phyloP scores from a whole-genome alignment of 92 coral and sea anemone genomes.

The Epizoanthus illoricatus region DNA sequence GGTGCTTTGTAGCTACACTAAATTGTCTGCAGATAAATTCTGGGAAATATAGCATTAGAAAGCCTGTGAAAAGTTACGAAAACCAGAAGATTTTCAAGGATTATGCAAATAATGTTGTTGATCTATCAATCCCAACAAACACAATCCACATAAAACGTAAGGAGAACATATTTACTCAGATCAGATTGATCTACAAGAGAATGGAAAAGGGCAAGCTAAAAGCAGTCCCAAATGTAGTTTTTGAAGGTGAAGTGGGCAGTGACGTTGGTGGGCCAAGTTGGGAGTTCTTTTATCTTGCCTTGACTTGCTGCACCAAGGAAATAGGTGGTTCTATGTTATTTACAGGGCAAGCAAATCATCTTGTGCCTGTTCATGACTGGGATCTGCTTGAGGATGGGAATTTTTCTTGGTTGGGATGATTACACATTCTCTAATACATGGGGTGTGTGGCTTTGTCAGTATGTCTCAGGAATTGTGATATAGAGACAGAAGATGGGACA shows the following conservation, averaged over 20 bases:
- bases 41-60: too few relatives aligned
- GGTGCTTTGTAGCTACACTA: too few relatives aligned
- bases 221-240: not conserved
- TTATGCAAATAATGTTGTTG: conserved; percentile 3
- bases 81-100: not conserved
- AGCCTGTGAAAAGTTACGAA: not conserved
- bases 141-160: not conserved
- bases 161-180: not conserved
- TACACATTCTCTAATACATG: conserved; percentile 22
- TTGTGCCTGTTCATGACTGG: conserved; percentile 27
- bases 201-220: not conserved
- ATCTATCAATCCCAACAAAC: not conserved
- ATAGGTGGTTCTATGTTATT: not conserved
- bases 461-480: conserved; percentile 19
- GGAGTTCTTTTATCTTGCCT: conserved; percentile 14
- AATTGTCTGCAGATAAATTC: too few relatives aligned
- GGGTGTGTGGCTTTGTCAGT: conserved; percentile 16
- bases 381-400: conserved; percentile 24
- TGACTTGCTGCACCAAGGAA: not conserved
- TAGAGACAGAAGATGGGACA: conserved; percentile 24
- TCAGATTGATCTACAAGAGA: conserved; percentile 1
- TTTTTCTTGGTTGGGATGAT: conserved; percentile 11
- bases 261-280: conserved; percentile 15
- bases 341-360: conserved; percentile 10
- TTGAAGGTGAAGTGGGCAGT: conserved; percentile 12